A percentile compares a stretch with the other conserved stretches of the same genome.
Evolutionary conservation across 2,113 vertebrate genomes (phyloP).

Genomic region (Glaucidium brasilianum): DNA sequence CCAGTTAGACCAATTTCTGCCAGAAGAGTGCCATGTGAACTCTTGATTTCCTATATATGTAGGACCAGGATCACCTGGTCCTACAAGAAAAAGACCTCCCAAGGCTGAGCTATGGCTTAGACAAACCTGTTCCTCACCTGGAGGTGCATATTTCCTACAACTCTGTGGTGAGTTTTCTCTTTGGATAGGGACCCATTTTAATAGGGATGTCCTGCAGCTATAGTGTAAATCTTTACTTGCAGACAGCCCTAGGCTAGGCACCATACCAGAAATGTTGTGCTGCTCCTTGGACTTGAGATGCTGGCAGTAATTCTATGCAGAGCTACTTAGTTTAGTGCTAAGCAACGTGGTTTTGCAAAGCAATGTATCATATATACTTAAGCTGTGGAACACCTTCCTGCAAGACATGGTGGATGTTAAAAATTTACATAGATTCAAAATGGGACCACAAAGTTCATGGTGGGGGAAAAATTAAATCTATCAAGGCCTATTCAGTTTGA

Average conservation of each 20-base stretch:
- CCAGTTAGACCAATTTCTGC: not conserved
- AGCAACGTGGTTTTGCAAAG: not conserved
- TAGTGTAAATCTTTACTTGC: not conserved
- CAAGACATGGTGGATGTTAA: not conserved
- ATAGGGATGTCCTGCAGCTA: not conserved
- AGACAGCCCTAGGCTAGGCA: not conserved
- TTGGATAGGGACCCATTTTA: not conserved
- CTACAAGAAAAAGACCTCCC: not conserved
- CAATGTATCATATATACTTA: fast-evolving
- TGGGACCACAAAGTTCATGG: fast-evolving
- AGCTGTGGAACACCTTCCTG: not conserved
- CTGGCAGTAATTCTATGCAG: not conserved
- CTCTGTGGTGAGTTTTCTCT: not conserved
- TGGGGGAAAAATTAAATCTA: not conserved
- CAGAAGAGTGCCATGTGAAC: fast-evolving
- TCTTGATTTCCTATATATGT: not conserved
- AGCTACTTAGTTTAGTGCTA: not conserved
- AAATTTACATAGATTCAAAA: not conserved
- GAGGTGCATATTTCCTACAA: not conserved
- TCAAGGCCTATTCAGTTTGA: not conserved
- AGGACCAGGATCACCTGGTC: not conserved
- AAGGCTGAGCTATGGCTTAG: not conserved
- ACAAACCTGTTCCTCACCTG: not conserved
- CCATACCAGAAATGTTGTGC: not conserved
- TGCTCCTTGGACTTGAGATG: not conserved